phyloP scores from a whole-genome alignment of 2,113 vertebrate species.

The Takifugu flavidus region DNA sequence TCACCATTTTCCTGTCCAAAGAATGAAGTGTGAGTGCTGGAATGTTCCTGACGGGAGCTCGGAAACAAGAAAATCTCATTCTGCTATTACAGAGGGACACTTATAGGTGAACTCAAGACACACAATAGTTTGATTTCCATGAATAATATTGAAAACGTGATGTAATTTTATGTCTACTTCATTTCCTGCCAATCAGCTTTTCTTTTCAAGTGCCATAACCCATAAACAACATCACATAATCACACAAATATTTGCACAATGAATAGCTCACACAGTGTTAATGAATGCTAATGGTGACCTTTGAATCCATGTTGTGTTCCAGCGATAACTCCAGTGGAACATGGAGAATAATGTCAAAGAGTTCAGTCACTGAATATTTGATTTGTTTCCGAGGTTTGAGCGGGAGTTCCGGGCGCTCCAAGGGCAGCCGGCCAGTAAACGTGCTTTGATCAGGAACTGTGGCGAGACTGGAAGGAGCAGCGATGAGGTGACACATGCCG shows the following conservation, averaged over 20 bases:
- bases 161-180: too few species aligned
- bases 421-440: constrained; percentile 12
- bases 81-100: background rate
- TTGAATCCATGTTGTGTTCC: background rate
- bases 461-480: constrained; percentile 19
- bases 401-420: constrained; percentile 7
- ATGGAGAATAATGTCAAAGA: constrained; percentile 5
- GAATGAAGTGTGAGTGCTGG: constrained; percentile 8
- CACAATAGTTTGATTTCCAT: too few species aligned
- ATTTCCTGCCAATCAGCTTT: background rate
- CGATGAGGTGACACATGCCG: constrained; percentile 4
- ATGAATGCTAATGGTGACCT: background rate
- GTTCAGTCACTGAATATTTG: constrained; percentile 3
- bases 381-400: constrained; percentile 11
- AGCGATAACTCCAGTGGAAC: background rate
- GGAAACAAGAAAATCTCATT: constrained; percentile 10
- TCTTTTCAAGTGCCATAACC: background rate
- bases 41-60: constrained; percentile 10
- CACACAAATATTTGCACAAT: background rate
- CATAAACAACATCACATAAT: background rate
- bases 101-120: background rate
- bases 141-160: too few species aligned
- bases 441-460: constrained; percentile 34
- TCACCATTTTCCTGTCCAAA: constrained; percentile 41
- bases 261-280: too few species aligned